Evolutionary conservation across 1,140 invertebrate species (phyloP), one percentile per base, ranked within the genome.

Genomic region (Maconellicoccus hirsutus): DNA sequence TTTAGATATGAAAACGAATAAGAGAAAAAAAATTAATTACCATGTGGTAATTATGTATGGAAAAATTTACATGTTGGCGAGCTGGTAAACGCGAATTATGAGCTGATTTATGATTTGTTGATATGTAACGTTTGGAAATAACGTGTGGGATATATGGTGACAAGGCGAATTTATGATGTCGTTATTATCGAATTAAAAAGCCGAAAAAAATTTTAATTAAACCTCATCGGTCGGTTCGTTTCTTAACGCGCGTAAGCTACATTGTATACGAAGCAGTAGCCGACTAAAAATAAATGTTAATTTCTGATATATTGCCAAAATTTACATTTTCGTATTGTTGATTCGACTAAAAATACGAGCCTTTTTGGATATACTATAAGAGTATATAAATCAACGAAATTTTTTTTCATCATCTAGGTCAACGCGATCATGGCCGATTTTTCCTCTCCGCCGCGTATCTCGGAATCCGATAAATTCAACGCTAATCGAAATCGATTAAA

Each of bases 301-400:
- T 52, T 52, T 52, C 42, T 52, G 42, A 52, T 19, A 16, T 52
- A 52, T 52, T 52, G 42, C 42, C 42, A 52, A 52, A 52, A 52
- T 52, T 52, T 52, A 52, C 42, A 52, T 52, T 52, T 52, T 52
- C 42, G 4, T 52, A 33, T 52, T 52, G 42, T 52, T 19, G 42
- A 52, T 52, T 52, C 42, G 42, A 52, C 12, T 19, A 14, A 19
- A 52, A 33, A 33, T 33, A 52, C 42, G 42, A 52, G 42, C 42
- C 42, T 52, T 52, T 52, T 52, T 52, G 33, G 33, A 7, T 52
- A 16, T 52, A 12, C 29, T 12, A n/a, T n/a, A n/a, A n/a, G 29
- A 33, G 3, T 33, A 33, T 33, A 33, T 33, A 52, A 52, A 52
- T 52, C 42, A 16, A 52, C 4, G 16, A 52, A 52, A 52, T 52